Percentiles rank a stretch among this genome's conserved stretches.
These are phyloP conservation scores for Drosophila willistoni DNA, from an alignment of 1,140 invertebrate species.

Conservation along the genomic window DNA sequence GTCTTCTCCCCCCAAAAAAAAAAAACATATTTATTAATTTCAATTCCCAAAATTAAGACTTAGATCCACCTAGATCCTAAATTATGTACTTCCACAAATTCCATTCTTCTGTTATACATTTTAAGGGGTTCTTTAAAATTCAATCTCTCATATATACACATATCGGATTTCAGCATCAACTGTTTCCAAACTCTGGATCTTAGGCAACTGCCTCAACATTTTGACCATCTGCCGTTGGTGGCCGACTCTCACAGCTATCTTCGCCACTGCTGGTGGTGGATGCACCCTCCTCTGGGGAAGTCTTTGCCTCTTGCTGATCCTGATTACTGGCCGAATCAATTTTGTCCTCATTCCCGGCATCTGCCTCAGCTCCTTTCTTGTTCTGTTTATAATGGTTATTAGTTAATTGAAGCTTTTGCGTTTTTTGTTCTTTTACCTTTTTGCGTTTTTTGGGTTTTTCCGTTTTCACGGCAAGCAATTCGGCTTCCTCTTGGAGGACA, in stretches of 20 bases:
- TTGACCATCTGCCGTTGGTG: slow-evolving; percentile 65
- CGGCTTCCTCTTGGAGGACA: slow-evolving; percentile 63
- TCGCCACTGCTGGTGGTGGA: slow-evolving; percentile 74
- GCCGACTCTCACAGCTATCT: slow-evolving; percentile 73
- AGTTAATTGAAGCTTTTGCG: too few relatives aligned
- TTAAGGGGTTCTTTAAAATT: too few relatives aligned
- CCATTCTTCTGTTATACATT: too few relatives aligned
- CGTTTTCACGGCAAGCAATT: slow-evolving; percentile 64
- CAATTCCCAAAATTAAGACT: too few relatives aligned
- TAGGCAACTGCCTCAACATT: slow-evolving; percentile 28
- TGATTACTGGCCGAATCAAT: slow-evolving; percentile 18
- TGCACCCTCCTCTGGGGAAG: slow-evolving; percentile 63
- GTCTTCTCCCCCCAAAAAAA: too few relatives aligned
- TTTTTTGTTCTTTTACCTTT: slow-evolving; percentile 41
- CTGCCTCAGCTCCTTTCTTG: slow-evolving; percentile 59
- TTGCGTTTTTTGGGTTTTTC: slow-evolving; percentile 73
- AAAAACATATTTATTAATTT: too few relatives aligned
- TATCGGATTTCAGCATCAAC: too few relatives aligned
- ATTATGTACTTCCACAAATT: too few relatives aligned
- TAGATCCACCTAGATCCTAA: too few relatives aligned
- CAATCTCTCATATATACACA: too few relatives aligned
- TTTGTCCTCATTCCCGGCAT: slow-evolving; percentile 33
- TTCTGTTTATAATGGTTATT: slow-evolving; percentile 34
- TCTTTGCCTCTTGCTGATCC: slow-evolving; percentile 62
- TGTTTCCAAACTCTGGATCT: too few relatives aligned